These are phyloP conservation scores for Spodoptera littoralis DNA, from an alignment of 2,888 invertebrate species.

Conservation along the genomic window DNA sequence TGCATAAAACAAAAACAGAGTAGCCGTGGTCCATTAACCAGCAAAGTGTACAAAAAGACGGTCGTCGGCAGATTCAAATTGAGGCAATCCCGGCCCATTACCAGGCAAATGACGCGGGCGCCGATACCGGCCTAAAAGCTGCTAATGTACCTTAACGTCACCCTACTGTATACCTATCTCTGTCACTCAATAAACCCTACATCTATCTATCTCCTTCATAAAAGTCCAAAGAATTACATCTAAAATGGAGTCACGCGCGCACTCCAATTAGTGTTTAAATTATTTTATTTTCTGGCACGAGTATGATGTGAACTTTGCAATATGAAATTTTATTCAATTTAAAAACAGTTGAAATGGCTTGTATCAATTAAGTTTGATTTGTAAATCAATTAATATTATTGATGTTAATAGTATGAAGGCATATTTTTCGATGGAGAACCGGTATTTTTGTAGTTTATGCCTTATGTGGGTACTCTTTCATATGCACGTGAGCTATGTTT, in stretches of 20 bases:
- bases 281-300: conserved; percentile 56
- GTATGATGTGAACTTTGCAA: conserved; percentile 30
- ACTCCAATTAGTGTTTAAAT: conserved; percentile 70
- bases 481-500: conserved; percentile 50
- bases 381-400: conserved; percentile 55
- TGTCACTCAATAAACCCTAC: conserved; percentile 53
- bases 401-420: conserved; percentile 24
- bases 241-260: conserved; percentile 78
- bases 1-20: conserved; percentile 42
- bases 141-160: conserved; percentile 76
- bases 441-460: conserved; percentile 38
- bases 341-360: conserved; percentile 48
- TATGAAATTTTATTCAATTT: conserved; percentile 49
- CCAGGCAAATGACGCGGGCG: conserved; percentile 78
- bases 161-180: conserved; percentile 62
- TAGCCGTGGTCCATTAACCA: conserved; percentile 70
- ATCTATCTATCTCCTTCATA: conserved; percentile 62
- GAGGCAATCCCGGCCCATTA: conserved; percentile 81
- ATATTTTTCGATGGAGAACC: conserved; percentile 43
- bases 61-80: conserved; percentile 76
- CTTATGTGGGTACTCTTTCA: conserved; percentile 17
- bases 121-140: conserved; percentile 78
- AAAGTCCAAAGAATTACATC: conserved; percentile 69
- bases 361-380: conserved; percentile 54
- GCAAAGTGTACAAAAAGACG: conserved; percentile 67